Evolutionary conservation across 2,797 vertebrate species (phyloP), one percentile per base, ranked within the genome.

Genomic region (Poecilia picta): DNA sequence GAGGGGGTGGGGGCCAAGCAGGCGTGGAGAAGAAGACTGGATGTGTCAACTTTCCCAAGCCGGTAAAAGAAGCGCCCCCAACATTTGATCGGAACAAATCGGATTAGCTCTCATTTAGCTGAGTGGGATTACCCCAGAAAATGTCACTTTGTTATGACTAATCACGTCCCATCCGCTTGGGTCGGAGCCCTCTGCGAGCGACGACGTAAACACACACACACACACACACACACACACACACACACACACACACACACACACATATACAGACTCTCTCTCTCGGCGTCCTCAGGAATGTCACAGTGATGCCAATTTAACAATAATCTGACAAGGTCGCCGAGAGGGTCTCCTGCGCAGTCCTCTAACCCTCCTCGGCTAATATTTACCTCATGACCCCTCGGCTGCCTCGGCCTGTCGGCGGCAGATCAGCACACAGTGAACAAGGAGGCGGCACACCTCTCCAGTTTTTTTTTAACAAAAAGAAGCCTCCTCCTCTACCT

Each of bases 101-200:
- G 89, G 94, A 94, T 94, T 95, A 93, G 86, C 64, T 86, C 91
- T 94, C 90, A 94, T 94, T 94, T 93, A 93, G 89, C 89, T 92
- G 94, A 95, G 93, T 94, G 92, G 92, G 92, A 93, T 94, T 93
- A 91, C 31, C 77, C 73, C 83, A 80, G 83, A 91, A 95, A 94
- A 94, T 94, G 93, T 94, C 92, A 93, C 90, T 94, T 93, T 94
- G 92, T 93, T 94, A 94, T 94, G 93, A 94, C 90, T 89, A 92
- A 92, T 93, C 93, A 94, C 92, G 92, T 92, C 89, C 88, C 89
- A 28, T 91, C 79, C 57, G 45, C 85, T 89, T 80, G 87, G 83
- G 83, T 89, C 73, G 78, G 57, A 76, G 81, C 79, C 31, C 55
- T 51, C 20, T 71, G 41, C 13, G 73, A 73, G 51, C n/a, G n/a